Evolutionary conservation across 2,888 invertebrate genomes (phyloP), one percentile per base, ranked within the genome.

Genomic region (Pollenia labialis): DNA sequence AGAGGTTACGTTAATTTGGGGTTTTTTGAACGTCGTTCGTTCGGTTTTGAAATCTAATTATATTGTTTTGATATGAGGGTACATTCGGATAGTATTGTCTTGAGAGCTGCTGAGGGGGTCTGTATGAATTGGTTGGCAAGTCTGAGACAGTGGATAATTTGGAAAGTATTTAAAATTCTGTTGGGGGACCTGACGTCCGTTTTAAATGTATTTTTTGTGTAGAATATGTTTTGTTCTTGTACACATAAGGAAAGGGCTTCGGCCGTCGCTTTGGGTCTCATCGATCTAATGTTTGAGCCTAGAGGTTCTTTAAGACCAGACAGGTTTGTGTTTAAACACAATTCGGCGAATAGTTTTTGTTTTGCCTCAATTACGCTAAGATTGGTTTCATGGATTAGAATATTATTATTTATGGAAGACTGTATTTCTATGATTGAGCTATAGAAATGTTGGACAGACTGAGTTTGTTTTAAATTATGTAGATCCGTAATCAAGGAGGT

Each of bases 381-480:
- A 6, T 32, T 32, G 32, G 32, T 32, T 32, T 32, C 32, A 6
- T 32, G 4, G 32, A 32, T 32, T 32, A 6, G 4, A 32, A 32
- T 32, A 32, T 32, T 32, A 32, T 32, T 32, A 32, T 32, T 6
- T 4, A 32, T 32, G 32, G 32, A 0, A 0, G 32, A 32, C 71
- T 40, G 23, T 44, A 72, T 16, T 50, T 50, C 50, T 8, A 84
- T 85, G 10, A 88, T 72, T 64, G 74, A 62, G 10, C 72, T n/a
- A 54, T 88, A 88, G 52, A 87, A 86, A 9, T 32, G 32, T 23
- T 88, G 76, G 40, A 87, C 81, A 60, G 84, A 82, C 44, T 69
- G 52, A 60, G 60, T 71, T 74, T 89, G 87, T 77, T 74, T 64
- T 32, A 32, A 32, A 32, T 32, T 32, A 32, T 32, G 32, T 48